Conservation (phyloP, 2,797 vertebrate species). For the Oreortyx pictus region DNA sequence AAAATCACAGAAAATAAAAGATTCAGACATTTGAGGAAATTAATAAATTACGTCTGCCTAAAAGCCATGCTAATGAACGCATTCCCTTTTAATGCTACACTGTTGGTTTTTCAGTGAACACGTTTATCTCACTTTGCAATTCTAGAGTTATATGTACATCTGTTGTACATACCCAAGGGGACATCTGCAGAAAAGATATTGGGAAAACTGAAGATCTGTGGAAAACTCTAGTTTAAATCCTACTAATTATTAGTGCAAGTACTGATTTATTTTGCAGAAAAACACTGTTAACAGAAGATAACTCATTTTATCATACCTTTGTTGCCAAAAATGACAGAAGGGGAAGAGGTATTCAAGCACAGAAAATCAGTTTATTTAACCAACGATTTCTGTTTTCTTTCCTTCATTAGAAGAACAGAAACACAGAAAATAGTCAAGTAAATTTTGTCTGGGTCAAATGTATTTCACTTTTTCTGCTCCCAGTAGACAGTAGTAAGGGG, state of each 20-base stretch:
- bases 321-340: not conserved
- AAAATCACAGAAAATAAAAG: conserved; percentile 7
- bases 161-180: not conserved
- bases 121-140: not conserved
- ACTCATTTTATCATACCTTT: not conserved
- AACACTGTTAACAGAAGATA: not conserved
- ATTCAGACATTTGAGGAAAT: not conserved
- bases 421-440: not conserved
- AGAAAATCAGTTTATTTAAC: not conserved
- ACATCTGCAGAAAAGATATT: not conserved
- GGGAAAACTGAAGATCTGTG: not conserved
- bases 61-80: not conserved
- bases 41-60: not conserved
- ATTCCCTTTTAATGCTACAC: not conserved
- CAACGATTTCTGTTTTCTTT: not conserved
- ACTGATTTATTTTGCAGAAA: not conserved
- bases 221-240: not conserved
- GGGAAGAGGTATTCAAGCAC: not conserved
- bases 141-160: not conserved
- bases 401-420: conserved; percentile 16
- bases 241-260: not conserved
- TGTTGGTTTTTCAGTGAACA: not conserved
- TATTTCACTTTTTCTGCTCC: not conserved
- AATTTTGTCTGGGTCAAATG: not conserved
- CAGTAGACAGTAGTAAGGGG: not conserved